Base-by-base conservation (phyloP, 2,113 vertebrate genomes). In the Limnothrissa miodon region DNA sequence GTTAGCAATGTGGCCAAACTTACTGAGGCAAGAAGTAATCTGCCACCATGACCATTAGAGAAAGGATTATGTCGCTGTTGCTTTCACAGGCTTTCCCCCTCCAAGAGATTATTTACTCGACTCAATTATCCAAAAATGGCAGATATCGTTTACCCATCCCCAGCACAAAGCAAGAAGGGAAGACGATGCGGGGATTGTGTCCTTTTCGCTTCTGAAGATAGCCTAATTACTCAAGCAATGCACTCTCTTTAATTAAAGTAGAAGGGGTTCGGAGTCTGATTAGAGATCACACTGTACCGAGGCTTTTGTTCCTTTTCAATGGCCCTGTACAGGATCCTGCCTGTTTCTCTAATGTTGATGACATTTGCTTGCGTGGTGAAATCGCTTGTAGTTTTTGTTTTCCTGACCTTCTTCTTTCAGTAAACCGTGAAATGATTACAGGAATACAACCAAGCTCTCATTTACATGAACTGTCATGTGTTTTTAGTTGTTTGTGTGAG, bases 121-220 rank as follows among this genome's bases (percentile, higher is more conserved):
- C 79, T 82, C 82, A 78, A 80, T 85, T 83, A 83, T 81, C 39
- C 23, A 10, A 84, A 84, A 83, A 45, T 51, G 36, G 78, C 86
- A 87, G 66, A 87, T 87, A 82, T 84, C 78, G 21, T 88, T 85
- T 78, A 85, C 82, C 33, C 80, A 80, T 85, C 25, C 53, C 29
- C 59, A 46, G 51, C 59, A 80, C 48, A 82, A 84, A 85, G 70
- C 56, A 29, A 74, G 78, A 70, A 59, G 82, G 39, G 79, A 36
- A 25, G 36, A 62, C 23, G 23, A 25, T 62, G 33, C 53, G 45
- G 39, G 36, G 53, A 46, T 78, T 25, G 29, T 45, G 45, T 81
- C 33, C 33, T 87, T 46, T 42, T 62, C 78, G 78, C 45, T 83
- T 53, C 51, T 85, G 56, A 88, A 51, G 83, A 84, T 83, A 48